A percentile compares a stretch with the other conserved stretches of the same genome.
phyloP scores from a whole-genome alignment of 1,140 invertebrate species.

The Lepidurus apus region DNA sequence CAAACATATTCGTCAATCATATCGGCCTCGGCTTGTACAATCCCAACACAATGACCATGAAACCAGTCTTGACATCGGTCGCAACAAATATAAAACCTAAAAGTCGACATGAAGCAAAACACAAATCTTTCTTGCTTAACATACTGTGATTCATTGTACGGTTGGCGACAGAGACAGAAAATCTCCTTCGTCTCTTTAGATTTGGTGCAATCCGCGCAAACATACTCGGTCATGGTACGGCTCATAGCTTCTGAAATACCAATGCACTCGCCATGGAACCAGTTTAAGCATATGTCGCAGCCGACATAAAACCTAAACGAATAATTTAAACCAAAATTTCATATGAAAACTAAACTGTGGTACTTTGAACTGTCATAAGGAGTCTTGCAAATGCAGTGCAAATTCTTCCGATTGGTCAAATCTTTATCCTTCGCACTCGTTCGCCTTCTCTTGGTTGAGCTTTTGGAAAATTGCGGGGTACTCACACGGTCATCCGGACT shows the following conservation, averaged over 20 bases:
- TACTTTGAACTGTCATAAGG: constrained; percentile 91
- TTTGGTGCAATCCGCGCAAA: constrained; percentile 71
- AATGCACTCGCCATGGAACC: constrained; percentile 97
- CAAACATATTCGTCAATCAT: constrained; percentile 94
- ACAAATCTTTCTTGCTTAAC: constrained; percentile 42
- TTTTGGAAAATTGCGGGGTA: background rate
- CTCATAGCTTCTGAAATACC: constrained; percentile 89
- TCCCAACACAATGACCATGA: constrained; percentile 94
- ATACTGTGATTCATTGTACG: constrained; percentile 95
- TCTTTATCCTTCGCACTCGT: constrained; percentile 26
- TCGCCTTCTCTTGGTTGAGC: constrained; percentile 31
- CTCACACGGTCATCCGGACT: constrained; percentile 43
- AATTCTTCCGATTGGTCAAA: constrained; percentile 63
- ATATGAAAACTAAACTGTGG: constrained; percentile 38
- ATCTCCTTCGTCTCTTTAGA: constrained; percentile 72
- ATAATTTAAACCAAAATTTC: constrained; percentile 33
- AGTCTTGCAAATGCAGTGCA: constrained; percentile 88
- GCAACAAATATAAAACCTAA: constrained; percentile 92
- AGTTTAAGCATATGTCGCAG: constrained; percentile 94
- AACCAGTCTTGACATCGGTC: constrained; percentile 99
- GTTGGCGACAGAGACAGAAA: constrained; percentile 91
- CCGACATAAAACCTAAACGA: constrained; percentile 85
- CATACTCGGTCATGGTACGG: constrained; percentile 80
- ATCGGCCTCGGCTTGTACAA: constrained; percentile 87
- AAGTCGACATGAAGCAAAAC: constrained; percentile 39